A percentile compares a stretch with the other conserved stretches of the same genome.
These are phyloP conservation scores for Tragelaphus strepsiceros DNA, from an alignment of 2,113 vertebrate species.

Conservation along the genomic window DNA sequence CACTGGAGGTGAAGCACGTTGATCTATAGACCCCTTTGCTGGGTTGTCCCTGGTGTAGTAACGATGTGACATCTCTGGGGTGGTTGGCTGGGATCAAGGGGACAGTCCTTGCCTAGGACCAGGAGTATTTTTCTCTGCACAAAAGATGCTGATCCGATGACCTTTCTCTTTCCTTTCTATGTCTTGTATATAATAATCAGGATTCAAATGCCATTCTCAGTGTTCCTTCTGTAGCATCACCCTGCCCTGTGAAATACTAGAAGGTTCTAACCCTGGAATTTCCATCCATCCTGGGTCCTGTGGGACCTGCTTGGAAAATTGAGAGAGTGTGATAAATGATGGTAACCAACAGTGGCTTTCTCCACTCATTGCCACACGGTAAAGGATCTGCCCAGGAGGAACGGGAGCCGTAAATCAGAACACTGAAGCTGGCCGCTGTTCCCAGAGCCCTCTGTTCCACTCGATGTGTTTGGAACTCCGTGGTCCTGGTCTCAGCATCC, in stretches of 20 bases:
- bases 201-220: not conserved
- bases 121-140: not conserved
- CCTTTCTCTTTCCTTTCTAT: not conserved
- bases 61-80: not conserved
- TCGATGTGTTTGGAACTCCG: accelerated
- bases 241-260: not conserved
- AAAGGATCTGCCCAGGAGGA: not conserved
- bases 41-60: not conserved
- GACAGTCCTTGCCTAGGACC: not conserved
- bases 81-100: not conserved
- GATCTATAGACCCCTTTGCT: not conserved
- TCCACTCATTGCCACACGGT: not conserved
- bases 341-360: not conserved
- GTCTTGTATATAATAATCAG: not conserved
- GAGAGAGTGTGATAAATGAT: not conserved
- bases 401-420: not conserved
- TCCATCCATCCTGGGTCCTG: not conserved
- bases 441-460: not conserved
- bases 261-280: not conserved
- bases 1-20: not conserved
- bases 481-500: not conserved
- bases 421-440: not conserved
- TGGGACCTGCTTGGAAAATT: not conserved
- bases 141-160: not conserved
- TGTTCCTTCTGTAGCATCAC: not conserved